These are phyloP conservation scores for Hyla sarda DNA, from an alignment of 2,113 vertebrate genomes.

Conservation along the genomic window DNA sequence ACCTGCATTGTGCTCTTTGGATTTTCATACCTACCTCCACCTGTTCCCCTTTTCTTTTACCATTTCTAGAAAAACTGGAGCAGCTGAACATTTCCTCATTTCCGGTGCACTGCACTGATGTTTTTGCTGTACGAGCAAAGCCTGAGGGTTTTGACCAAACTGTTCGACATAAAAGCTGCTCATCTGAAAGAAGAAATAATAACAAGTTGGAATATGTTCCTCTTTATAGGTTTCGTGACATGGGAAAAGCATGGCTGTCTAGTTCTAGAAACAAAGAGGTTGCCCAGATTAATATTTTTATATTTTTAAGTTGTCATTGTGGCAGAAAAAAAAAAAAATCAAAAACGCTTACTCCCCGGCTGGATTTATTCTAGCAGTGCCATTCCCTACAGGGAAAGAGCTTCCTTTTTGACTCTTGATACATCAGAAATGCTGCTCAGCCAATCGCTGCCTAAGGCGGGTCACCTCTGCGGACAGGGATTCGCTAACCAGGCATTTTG, in stretches of 20 bases:
- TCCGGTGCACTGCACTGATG: conserved; percentile 67
- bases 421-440: too few relatives aligned
- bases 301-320: too few relatives aligned
- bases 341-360: too few relatives aligned
- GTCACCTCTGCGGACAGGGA: too few relatives aligned
- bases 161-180: conserved; percentile 80
- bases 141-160: conserved; percentile 84
- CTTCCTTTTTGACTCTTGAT: too few relatives aligned
- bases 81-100: conserved; percentile 80
- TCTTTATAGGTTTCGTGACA: too few relatives aligned
- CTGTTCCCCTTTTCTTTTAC: conserved; percentile 73
- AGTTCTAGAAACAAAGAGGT: neutral
- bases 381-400: too few relatives aligned
- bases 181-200: conserved; percentile 63
- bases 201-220: neutral
- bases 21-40: conserved; percentile 70
- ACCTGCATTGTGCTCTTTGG: neutral
- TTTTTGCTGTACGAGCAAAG: conserved; percentile 51
- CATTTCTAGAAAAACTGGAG: conserved; percentile 73
- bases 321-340: too few relatives aligned
- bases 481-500: too few relatives aligned
- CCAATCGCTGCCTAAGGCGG: too few relatives aligned
- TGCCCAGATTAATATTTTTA: too few relatives aligned
- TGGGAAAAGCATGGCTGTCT: neutral
- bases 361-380: too few relatives aligned